Base-by-base conservation (phyloP, 53 echinoderm and acorn worm species). In the Echinometra lucunter region DNA sequence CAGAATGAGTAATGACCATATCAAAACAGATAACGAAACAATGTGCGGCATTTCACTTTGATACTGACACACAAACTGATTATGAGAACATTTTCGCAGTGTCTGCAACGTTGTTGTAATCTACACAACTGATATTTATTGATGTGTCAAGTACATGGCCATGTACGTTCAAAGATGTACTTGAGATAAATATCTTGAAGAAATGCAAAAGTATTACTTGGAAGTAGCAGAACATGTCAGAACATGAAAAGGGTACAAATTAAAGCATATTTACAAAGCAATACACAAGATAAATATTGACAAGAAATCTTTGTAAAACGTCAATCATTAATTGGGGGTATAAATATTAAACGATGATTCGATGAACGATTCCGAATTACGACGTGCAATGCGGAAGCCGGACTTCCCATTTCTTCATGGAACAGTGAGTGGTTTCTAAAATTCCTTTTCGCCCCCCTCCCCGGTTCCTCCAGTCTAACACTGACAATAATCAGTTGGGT, bases 1-100 rank as follows among this genome's bases (percentile, higher is more conserved):
- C 19, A 19, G 38, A 4, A 75, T 75, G 75, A 75, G 75, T 75
- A 75, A 75, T 18, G 38, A 1, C 37, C 2, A 0, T 11, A 75
- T 74, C 74, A 38, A 75, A 75, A 75, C 75, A 75, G 37, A 75
- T 38, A 75, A 75, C 75, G 75, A 75, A 75, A 75, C 75, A 30
- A 70, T 70, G 30, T 70, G 70, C 34, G 70, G 11, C 15, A 70
- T 70, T 70, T 70, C 10, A 70, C 30, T 70, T 34, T 32, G 70
- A 70, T 6, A 70, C 10, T 15, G 10, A 17, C 75, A 38, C 75
- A 75, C 75, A 19, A 15, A 74, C 74, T 1, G 18, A 27, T 19
- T 34, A 16, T 75, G 40, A 38, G 66, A 37, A 74, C 15, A 17
- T 32, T 30, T 28, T n/a, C 70, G 32, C 70, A 70, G 34, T 30